Base-by-base conservation (phyloP, 2,113 vertebrate species). In the Oriolus oriolus region DNA sequence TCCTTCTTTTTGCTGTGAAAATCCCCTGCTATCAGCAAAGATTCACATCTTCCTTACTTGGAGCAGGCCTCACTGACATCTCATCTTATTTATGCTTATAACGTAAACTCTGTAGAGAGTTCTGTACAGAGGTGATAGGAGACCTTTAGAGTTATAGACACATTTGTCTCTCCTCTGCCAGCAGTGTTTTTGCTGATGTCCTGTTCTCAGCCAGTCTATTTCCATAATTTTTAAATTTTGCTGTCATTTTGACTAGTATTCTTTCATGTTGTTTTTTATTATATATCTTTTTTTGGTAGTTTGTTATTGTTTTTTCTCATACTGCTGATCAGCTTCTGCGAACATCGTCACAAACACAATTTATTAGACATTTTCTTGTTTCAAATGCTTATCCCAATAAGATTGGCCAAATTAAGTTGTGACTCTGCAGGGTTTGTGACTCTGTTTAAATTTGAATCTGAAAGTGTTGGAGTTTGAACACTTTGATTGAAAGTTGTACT, bases 11-110 rank as follows among this genome's bases (percentile, higher is more conserved):
- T 75, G 90, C 88, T 88, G 66, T 44, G 93, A 95, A 96, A 97
- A 86, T 90, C 71, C 61, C 56, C 66, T 83, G 30, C 85, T 97
- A 90, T 95, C 90, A 96, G 83, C 3, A 17, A 86, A 60, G 23
- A 63, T 84, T 95, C 85, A 93, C 82, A 44, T 96, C 87, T 96
- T 89, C 85, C 95, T 96, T 76, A 93, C 84, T 96, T 95, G 93
- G 92, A 95, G 83, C 64, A 84, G 70, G 61, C 57, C 54, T 81
- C 35, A 28, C 39, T 90, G 83, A 93, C 8, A 18, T 82, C 52
- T 91, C 59, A 61, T 85, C 33, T 88, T 93, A 94, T 90, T 94
- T 90, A 86, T 2, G 7, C 85, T 73, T 89, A 47, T 56, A 92
- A 64, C 1, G 1, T 86, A 50, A 92, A 73, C 59, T 89, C 64